These are phyloP conservation scores for Trichomalopsis sarcophagae DNA, from an alignment of 1,140 invertebrate species.

Conservation along the genomic window DNA sequence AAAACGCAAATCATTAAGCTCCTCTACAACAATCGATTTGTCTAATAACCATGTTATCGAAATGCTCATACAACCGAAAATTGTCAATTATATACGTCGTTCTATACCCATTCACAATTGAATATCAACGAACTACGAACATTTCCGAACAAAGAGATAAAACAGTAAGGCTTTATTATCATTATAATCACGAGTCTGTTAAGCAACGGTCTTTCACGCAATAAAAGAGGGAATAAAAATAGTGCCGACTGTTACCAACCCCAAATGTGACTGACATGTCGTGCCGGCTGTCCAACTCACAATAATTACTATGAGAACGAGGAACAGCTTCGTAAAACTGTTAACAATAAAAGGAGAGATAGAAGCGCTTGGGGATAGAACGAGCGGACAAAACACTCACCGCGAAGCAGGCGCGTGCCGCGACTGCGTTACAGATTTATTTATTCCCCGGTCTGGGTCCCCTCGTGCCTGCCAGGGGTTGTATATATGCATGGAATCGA, in stretches of 20 bases:
- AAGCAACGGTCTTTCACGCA: background rate
- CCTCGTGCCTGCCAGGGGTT: background rate
- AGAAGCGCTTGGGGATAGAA: conserved; percentile 16
- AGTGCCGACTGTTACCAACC: background rate
- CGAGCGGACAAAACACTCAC: conserved; percentile 23
- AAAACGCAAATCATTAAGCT: too few relatives aligned
- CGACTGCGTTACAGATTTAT: conserved; percentile 37
- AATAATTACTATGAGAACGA: conserved; percentile 38
- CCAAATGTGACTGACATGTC: conserved; percentile 40
- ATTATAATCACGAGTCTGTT: conserved; percentile 38
- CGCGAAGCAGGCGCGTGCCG: background rate
- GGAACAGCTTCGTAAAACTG: background rate
- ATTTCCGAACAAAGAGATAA: background rate
- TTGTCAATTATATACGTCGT: background rate
- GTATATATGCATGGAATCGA: background rate
- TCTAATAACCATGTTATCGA: too few relatives aligned
- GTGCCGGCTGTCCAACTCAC: conserved; percentile 44
- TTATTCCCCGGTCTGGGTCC: conserved; percentile 35
- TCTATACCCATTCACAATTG: background rate
- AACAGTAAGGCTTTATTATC: conserved; percentile 11
- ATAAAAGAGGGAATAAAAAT: conserved; percentile 22
- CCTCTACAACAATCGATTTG: too few relatives aligned
- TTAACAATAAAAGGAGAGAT: conserved; percentile 19
- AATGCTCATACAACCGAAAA: too few relatives aligned
- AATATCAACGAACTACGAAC: background rate